Percentiles rank a stretch among this genome's conserved stretches.
phyloP scores from a whole-genome alignment of 2,888 invertebrate species.

The Elegia similella region DNA sequence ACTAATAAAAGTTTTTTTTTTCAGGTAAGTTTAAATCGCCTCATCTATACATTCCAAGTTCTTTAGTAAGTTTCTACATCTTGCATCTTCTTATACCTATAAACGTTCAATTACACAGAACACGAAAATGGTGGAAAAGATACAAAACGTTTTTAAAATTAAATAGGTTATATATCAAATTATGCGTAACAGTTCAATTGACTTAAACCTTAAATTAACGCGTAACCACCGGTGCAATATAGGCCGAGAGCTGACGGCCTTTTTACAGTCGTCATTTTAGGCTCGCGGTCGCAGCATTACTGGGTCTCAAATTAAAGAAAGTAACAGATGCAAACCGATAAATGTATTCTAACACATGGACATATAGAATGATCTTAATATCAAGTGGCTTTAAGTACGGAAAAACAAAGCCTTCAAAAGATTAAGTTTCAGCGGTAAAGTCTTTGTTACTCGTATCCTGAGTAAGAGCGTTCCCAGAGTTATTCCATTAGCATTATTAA shows the following conservation, averaged over 20 bases:
- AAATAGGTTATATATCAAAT: no score
- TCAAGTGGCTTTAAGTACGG: constrained; percentile 19
- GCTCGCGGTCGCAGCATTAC: constrained; percentile 40
- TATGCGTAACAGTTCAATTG: constrained; percentile 17
- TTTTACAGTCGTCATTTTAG: constrained; percentile 2
- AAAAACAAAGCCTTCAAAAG: no score
- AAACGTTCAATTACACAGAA: no score
- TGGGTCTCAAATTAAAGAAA: not conserved
- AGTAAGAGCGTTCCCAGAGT: no score
- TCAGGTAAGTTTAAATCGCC: constrained; percentile 41
- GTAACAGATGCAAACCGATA: not conserved
- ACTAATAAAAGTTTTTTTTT: constrained; percentile 32
- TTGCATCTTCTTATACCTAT: constrained; percentile 33
- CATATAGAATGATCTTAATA: not conserved
- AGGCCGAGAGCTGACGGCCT: not conserved
- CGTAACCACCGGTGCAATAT: not conserved
- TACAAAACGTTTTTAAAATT: no score
- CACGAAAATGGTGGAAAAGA: no score
- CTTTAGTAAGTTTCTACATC: constrained; percentile 36
- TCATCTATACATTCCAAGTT: not conserved
- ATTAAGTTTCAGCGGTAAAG: no score
- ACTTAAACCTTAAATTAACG: not conserved
- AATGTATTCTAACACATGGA: not conserved
- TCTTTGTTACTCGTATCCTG: no score
- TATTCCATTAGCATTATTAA: no score